Evolutionary conservation across 1,140 invertebrate genomes (phyloP).

Genomic region (Whitmania pigra): DNA sequence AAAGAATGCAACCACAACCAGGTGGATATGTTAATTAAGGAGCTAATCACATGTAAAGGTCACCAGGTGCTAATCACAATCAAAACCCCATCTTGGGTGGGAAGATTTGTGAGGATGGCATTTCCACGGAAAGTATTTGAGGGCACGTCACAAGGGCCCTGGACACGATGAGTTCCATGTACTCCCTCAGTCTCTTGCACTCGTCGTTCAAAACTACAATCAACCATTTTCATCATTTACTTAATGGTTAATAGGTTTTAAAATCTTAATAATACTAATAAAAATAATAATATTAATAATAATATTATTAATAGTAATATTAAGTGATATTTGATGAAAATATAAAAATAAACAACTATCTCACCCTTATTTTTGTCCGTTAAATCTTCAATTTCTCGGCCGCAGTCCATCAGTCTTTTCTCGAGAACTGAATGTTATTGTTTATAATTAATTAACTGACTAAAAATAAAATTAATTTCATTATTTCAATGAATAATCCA

Average conservation of each 20-base stretch:
- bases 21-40: too few species aligned
- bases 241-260: background rate
- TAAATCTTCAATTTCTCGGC: slow-evolving; percentile 4
- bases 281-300: background rate
- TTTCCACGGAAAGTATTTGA: slow-evolving; percentile 10
- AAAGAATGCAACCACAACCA: too few species aligned
- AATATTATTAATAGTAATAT: background rate
- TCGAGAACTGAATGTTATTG: background rate
- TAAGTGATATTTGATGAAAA: too few species aligned
- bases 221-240: background rate
- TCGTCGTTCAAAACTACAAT: background rate
- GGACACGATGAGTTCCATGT: slow-evolving; percentile 11
- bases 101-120: background rate
- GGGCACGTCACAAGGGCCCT: slow-evolving; percentile 4
- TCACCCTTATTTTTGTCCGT: background rate
- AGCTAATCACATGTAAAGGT: too few species aligned
- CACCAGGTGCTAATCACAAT: too few species aligned
- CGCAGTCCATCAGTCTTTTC: background rate
- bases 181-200: background rate
- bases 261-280: background rate
- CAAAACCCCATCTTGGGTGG: too few species aligned
- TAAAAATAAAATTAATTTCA: too few species aligned
- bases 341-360: background rate
- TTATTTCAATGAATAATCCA: too few species aligned
- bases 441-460: too few species aligned